phyloP scores from a whole-genome alignment of 2,113 vertebrate genomes.

The Suricata suricatta region DNA sequence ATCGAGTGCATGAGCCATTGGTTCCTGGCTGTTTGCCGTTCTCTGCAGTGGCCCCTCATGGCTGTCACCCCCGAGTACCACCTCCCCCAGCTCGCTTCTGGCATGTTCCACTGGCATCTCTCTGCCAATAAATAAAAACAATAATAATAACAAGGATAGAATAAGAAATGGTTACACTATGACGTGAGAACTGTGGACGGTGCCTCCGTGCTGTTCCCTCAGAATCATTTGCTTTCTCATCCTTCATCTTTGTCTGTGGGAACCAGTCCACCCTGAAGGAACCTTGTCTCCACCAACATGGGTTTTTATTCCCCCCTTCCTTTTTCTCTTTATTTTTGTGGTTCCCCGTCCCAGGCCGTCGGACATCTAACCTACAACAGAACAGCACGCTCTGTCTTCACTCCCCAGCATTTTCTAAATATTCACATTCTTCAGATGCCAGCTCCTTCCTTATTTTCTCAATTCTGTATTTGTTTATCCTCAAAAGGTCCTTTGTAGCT shows the following conservation, averaged over 20 bases:
- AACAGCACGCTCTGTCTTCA: slow-evolving; percentile 86
- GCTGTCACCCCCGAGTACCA: not conserved
- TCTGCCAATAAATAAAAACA: not conserved
- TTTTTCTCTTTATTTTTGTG: slow-evolving; percentile 82
- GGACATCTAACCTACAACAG: slow-evolving; percentile 79
- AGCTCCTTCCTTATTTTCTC: slow-evolving; percentile 97
- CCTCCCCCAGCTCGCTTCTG: slow-evolving; percentile 58
- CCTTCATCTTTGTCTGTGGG: slow-evolving; percentile 88
- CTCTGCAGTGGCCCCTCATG: not conserved
- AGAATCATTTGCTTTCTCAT: slow-evolving; percentile 85
- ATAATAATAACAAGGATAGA: not conserved
- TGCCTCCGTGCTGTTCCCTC: slow-evolving; percentile 80
- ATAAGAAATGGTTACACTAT: not conserved
- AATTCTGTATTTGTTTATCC: slow-evolving; percentile 97
- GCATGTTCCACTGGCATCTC: not conserved
- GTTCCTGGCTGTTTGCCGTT: not conserved
- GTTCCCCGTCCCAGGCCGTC: slow-evolving; percentile 2
- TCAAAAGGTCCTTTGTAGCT: slow-evolving; percentile 93
- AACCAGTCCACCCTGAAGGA: slow-evolving; percentile 85
- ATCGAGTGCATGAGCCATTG: fast-evolving
- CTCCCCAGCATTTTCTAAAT: slow-evolving; percentile 93
- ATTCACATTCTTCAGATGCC: slow-evolving; percentile 95
- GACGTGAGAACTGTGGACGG: slow-evolving; percentile 57
- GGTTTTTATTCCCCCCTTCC: slow-evolving; percentile 79
- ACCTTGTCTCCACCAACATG: slow-evolving; percentile 56